A percentile compares a stretch with the other conserved stretches of the same genome.
Evolutionary conservation across 2,113 vertebrate genomes (phyloP).

Genomic region (Pluvialis apricaria): DNA sequence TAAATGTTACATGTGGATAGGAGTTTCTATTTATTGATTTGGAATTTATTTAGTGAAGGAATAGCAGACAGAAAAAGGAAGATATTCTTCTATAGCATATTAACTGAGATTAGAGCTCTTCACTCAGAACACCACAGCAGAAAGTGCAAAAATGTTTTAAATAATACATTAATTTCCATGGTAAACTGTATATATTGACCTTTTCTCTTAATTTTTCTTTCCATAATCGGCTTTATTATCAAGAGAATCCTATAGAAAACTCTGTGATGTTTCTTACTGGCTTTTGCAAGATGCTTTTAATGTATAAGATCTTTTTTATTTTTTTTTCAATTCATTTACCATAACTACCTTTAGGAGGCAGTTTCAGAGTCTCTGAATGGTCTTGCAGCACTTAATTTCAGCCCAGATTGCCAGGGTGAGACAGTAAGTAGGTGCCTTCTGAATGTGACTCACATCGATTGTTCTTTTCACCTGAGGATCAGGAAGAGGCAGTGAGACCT

Average conservation of each 20-base stretch:
- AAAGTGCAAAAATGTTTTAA: neutral
- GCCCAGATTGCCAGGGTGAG: neutral
- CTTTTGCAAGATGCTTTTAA: neutral
- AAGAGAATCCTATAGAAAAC: neutral
- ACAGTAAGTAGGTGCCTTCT: neutral
- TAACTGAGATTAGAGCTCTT: neutral
- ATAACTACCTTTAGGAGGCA: neutral
- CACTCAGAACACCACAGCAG: neutral
- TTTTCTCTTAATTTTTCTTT: neutral
- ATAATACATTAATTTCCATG: neutral
- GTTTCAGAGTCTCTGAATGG: neutral
- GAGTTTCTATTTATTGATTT: neutral
- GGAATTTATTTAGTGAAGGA: constrained; percentile 12
- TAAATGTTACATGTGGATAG: neutral
- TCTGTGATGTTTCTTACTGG: neutral
- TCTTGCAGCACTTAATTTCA: neutral
- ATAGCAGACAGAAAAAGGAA: neutral
- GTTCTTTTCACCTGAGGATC: neutral
- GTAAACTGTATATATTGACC: neutral
- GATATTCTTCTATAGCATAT: neutral
- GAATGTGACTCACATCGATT: neutral
- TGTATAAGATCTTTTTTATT: neutral
- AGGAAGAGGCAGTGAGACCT: neutral
- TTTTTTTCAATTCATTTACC: neutral
- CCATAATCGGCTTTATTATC: neutral